Conservation (phyloP, 1,140 invertebrate genomes). For the Trigoniulus corallinus region DNA sequence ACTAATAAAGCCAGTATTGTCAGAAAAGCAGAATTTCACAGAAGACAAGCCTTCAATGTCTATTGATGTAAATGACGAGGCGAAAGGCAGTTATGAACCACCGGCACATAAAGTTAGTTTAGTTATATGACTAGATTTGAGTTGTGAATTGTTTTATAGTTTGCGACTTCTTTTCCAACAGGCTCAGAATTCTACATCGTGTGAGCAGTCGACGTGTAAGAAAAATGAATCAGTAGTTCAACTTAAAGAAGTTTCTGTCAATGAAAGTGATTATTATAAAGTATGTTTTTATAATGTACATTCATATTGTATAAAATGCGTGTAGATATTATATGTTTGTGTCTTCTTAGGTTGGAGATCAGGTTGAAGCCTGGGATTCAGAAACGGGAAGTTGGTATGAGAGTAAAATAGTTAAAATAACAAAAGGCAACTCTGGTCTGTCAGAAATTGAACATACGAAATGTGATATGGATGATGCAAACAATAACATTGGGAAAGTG, state of each 20-base stretch:
- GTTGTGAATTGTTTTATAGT: not conserved
- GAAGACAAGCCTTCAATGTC: slow-evolving; percentile 10
- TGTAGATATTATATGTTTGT: no score
- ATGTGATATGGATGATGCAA: slow-evolving; percentile 1
- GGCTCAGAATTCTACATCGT: no score
- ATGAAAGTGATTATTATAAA: no score
- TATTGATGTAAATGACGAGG: not conserved
- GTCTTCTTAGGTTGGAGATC: slow-evolving; percentile 39
- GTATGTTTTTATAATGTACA: no score
- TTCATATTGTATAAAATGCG: no score
- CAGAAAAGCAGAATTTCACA: slow-evolving; percentile 6
- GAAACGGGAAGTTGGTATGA: slow-evolving; percentile 33
- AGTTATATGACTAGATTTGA: not conserved
- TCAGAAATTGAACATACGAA: not conserved
- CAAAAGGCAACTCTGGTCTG: not conserved
- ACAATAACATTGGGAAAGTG: slow-evolving; percentile 5
- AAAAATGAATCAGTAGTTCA: no score
- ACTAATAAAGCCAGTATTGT: slow-evolving; percentile 30
- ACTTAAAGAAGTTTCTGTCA: no score
- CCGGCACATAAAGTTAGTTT: not conserved
- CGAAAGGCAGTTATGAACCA: not conserved
- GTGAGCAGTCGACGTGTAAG: no score
- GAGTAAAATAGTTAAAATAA: slow-evolving; percentile 28
- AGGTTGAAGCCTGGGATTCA: slow-evolving; percentile 44
- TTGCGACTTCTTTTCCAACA: no score